A percentile compares a stretch with the other conserved stretches of the same genome.
Conservation (phyloP, 2,797 vertebrate species). For the Meriones psammophilus region DNA sequence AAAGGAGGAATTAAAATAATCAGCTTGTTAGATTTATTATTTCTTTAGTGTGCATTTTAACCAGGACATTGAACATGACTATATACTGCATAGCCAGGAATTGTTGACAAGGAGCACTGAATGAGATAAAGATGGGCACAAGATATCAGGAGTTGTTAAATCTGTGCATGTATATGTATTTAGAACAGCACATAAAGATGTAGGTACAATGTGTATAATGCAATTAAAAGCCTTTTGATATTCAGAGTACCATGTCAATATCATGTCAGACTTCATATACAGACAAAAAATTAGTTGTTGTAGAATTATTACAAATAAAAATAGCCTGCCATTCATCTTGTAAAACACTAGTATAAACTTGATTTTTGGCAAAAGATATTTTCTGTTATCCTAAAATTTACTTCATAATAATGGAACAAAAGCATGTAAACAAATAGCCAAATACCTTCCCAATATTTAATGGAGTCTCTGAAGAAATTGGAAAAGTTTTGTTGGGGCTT, state of each 20-base stretch:
- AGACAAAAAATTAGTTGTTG: neutral
- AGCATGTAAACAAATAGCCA: neutral
- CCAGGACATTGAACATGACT: neutral
- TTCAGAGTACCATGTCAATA: neutral
- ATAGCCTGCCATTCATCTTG: neutral
- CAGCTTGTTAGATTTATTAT: conserved; percentile 44
- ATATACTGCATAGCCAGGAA: conserved; percentile 61
- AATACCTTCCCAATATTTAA: conserved; percentile 18
- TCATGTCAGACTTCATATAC: neutral
- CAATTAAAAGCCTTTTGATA: neutral
- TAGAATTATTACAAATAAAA: conserved; percentile 24
- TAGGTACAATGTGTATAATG: neutral
- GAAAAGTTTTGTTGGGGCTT: neutral
- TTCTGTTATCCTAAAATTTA: neutral
- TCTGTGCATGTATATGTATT: neutral
- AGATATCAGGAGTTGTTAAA: neutral
- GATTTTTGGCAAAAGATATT: neutral
- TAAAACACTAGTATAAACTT: conserved; percentile 47
- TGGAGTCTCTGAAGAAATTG: neutral
- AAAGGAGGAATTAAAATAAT: conserved; percentile 73
- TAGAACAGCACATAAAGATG: neutral
- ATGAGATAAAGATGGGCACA: neutral
- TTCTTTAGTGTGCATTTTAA: conserved; percentile 57
- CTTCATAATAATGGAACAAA: neutral
- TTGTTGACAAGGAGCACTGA: conserved; percentile 13